Conservation (phyloP, 2,888 invertebrate species). For the Cosmopolites sordidus region DNA sequence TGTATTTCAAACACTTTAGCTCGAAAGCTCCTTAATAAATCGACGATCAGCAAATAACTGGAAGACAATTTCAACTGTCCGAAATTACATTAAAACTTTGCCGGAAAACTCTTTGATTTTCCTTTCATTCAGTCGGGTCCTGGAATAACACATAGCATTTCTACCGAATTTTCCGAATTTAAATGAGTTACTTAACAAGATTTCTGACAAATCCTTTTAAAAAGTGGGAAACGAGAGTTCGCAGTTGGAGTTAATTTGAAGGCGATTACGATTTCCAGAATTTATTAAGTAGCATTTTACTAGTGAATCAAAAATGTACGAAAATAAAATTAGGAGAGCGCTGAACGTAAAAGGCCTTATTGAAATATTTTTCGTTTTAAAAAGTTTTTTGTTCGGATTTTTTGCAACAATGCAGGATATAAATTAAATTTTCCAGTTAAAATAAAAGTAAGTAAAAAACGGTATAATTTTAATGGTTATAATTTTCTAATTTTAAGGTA, state of each 20-base stretch:
- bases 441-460: too few species aligned
- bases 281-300: neutral
- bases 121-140: constrained; percentile 1
- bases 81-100: constrained; percentile 11
- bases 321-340: neutral
- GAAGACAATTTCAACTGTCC: constrained; percentile 9
- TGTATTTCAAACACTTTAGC: neutral
- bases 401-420: too few species aligned
- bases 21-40: constrained; percentile 3
- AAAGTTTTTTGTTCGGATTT: too few species aligned
- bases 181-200: constrained; percentile 19
- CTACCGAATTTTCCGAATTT: constrained; percentile 14
- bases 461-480: too few species aligned
- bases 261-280: neutral
- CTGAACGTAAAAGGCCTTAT: neutral
- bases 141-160: constrained; percentile 11
- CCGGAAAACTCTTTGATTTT: constrained; percentile 9
- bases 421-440: too few species aligned
- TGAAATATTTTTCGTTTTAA: too few species aligned
- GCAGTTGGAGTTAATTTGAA: constrained; percentile 3
- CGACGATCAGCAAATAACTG: constrained; percentile 10
- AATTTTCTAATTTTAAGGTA: too few species aligned
- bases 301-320: neutral
- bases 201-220: constrained; percentile 11
- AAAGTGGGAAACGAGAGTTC: constrained; percentile 3